Evolutionary conservation across 1,140 invertebrate species (phyloP), one percentile per base, ranked within the genome.

Genomic region (Conus betulinus): DNA sequence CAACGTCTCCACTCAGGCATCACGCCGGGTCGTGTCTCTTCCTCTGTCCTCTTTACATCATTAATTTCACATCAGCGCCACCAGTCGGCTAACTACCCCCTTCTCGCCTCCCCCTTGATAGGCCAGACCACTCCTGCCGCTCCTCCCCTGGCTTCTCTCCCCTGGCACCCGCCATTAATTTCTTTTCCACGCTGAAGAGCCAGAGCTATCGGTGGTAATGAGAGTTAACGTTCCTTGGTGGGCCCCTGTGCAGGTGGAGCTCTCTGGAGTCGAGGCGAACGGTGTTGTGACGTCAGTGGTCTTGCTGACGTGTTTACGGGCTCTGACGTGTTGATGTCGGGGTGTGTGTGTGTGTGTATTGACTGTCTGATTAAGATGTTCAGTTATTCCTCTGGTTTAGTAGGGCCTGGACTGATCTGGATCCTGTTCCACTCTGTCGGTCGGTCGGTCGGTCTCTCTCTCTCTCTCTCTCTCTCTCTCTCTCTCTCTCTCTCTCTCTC

Each of bases 131-230:
- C 79, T 81, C 79, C 51, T 81, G 79, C 39, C 5, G 79, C 51
- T 81, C 79, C 1, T 63, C 10, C 60, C 10, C 67, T 6, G 67
- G 27, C 51, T 81, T 81, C 79, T 81, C 79, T 81, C 79, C 79
- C 79, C 51, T 81, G 79, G 23, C 79, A 81, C 79, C 78, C 51
- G 79, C 79, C 79, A 81, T 81, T 81, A 81, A 81, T 81, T 81
- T 81, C 51, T 81, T 81, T 81, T 81, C 79, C 79, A 53, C 78
- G 0, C 13, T 23, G 51, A 53, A 51, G 39, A 81, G 79, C 39
- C 13, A 81, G 39, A 27, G 76, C 27, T 27, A 13, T 13, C 25
- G 27, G 23, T 78, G 11, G 27, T 78, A 15, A 39, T 39, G 76
- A 78, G 76, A 78, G 8, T 78, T 27, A 51, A 27, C 76, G 76